Base-by-base conservation (phyloP, 1,140 invertebrate genomes). In the Lepidurus arcticus region DNA sequence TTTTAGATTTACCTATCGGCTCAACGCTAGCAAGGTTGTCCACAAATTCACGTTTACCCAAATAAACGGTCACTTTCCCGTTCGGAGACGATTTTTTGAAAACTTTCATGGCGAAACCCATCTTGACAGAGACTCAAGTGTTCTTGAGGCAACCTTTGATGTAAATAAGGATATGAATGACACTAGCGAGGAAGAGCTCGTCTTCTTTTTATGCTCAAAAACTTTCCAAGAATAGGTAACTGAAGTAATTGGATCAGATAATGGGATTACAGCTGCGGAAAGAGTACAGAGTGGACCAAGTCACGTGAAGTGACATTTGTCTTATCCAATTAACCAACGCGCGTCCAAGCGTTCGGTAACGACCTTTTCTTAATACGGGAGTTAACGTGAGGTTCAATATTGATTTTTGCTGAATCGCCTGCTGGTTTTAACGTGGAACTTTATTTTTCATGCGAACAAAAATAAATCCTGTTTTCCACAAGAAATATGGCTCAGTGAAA, bases 81-180 rank as follows among this genome's bases (percentile, higher is more conserved):
- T 98, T 98, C 8, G 95, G 94, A 6, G 95, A 94, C 82, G 91
- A 92, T 86, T 98, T 98, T 86, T 98, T 98, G 86, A 93, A 98
- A 82, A 98, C 95, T 87, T 95, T 95, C 85, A 94, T 93, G 84
- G 93, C 93, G 80, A 91, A 90, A 82, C 94, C 93, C 93, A 95
- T 95, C 81, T 84, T 91, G 79, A 47, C 13, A n/a, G 26, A n/a
- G 42, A 47, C 24, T 75, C 6, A 47, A 74, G 26, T 24, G 16
- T 76, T 34, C 34, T 4, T 9, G n/a, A n/a, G 65, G n/a, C 13
- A 47, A 24, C 44, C 34, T 42, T 42, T 26, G 45, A 44, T 16
- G 9, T 47, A 65, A 76, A 11, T 53, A 65, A 34, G 21, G n/a
- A 5, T 9, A 65, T n/a, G 21, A 21, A 65, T 65, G 53, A 65